phyloP scores from a whole-genome alignment of 1,140 invertebrate genomes.

The Drosophila littoralis region DNA sequence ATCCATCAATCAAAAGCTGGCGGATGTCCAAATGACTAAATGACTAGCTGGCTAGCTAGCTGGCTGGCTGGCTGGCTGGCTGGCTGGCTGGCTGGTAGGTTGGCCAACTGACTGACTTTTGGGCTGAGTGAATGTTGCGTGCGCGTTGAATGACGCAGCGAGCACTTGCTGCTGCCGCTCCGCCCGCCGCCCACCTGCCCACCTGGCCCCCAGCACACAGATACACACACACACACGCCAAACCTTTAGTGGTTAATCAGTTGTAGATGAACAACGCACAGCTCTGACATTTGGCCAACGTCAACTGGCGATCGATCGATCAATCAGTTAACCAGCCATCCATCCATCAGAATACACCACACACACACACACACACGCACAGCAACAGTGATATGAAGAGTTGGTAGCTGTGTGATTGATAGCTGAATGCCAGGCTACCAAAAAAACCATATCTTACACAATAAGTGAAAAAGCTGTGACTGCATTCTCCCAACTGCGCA shows the following conservation, averaged over 20 bases:
- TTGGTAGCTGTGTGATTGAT: constrained; percentile 64
- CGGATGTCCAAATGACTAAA: constrained; percentile 70
- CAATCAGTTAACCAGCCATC: constrained; percentile 60
- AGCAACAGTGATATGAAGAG: constrained; percentile 15
- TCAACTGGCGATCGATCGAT: constrained; percentile 67
- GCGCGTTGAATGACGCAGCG: constrained; percentile 63
- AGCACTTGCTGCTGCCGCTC: constrained; percentile 26
- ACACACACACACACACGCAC: constrained; percentile 20
- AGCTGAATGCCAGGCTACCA: constrained; percentile 43
- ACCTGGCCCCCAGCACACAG: too few species aligned
- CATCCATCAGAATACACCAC: constrained; percentile 69
- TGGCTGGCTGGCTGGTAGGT: constrained; percentile 17
- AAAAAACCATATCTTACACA: constrained; percentile 12
- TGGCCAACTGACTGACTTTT: constrained; percentile 44
- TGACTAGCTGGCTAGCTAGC: constrained; percentile 23
- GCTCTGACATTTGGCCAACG: constrained; percentile 68
- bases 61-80: constrained; percentile 18
- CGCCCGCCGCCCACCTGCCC: constrained; percentile 17
- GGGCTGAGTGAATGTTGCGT: constrained; percentile 48
- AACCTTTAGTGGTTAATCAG: constrained; percentile 62
- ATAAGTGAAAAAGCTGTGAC: not conserved
- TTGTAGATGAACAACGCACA: constrained; percentile 47
- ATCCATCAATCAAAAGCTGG: constrained; percentile 76
- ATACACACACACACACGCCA: not conserved
- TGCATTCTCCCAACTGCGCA: not conserved